Evolutionary conservation across 2,113 vertebrate genomes (phyloP).

Genomic region (Poecile atricapillus): DNA sequence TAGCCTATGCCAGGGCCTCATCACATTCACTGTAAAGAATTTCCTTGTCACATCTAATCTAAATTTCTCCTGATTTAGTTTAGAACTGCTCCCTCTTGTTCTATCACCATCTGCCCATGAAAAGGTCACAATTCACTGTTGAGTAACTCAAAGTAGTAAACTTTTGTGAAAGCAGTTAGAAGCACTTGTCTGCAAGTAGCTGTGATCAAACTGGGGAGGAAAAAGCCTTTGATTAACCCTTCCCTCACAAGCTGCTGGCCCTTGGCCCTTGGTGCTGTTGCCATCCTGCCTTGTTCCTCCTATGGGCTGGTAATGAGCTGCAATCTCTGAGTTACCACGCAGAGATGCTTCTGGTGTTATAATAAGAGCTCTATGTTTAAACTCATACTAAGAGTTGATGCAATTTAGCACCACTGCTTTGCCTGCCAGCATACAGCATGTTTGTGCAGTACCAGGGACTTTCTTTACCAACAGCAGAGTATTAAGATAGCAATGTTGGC

Average conservation of each 20-base stretch:
- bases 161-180: background rate
- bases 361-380: slow-evolving; percentile 32
- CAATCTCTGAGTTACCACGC: background rate
- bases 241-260: background rate
- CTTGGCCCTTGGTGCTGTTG: background rate
- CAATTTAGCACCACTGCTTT: slow-evolving; percentile 14
- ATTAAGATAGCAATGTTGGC: fast-evolving
- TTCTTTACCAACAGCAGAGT: background rate
- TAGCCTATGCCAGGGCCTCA: background rate
- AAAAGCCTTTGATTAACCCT: background rate
- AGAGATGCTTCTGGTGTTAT: background rate
- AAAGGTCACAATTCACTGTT: background rate
- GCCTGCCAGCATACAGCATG: background rate
- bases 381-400: background rate
- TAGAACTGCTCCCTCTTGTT: background rate
- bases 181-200: background rate
- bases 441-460: slow-evolving; percentile 12
- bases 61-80: background rate
- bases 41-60: background rate
- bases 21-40: background rate
- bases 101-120: background rate
- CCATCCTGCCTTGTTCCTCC: background rate
- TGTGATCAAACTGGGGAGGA: background rate
- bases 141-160: background rate
- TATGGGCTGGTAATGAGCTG: background rate